Percentiles rank a stretch among this genome's conserved stretches.
These are phyloP conservation scores for Ahaetulla prasina DNA, from an alignment of 2,113 vertebrate species.

Conservation along the genomic window DNA sequence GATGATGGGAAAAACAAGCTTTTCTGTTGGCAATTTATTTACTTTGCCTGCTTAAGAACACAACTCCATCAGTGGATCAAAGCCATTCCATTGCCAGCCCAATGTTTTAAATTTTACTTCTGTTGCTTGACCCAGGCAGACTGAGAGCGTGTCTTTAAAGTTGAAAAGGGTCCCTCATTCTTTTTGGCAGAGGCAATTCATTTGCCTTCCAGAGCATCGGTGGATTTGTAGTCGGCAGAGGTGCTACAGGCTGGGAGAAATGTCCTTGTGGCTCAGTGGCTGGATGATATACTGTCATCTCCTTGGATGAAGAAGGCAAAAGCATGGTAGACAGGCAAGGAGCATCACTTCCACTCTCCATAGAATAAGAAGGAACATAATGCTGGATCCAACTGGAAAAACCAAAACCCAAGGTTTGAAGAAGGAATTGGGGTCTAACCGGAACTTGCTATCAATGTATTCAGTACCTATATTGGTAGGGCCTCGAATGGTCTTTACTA, in stretches of 20 bases:
- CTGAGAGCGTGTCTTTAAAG: slow-evolving; percentile 65
- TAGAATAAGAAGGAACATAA: slow-evolving; percentile 81
- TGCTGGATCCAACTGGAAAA: slow-evolving; percentile 92
- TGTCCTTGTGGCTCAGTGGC: slow-evolving; percentile 74
- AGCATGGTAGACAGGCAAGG: slow-evolving; percentile 47
- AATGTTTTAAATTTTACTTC: background rate
- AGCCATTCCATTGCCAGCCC: slow-evolving; percentile 11
- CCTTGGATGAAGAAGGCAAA: slow-evolving; percentile 61
- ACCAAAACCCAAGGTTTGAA: slow-evolving; percentile 85
- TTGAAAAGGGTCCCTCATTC: slow-evolving; percentile 82
- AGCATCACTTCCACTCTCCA: slow-evolving; percentile 65
- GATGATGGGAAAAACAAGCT: slow-evolving; percentile 43
- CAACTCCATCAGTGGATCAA: background rate
- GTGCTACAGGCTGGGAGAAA: slow-evolving; percentile 85
- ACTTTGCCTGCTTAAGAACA: slow-evolving; percentile 7
- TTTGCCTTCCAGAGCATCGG: slow-evolving; percentile 68
- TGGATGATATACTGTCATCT: slow-evolving; percentile 69
- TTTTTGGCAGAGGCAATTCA: slow-evolving; percentile 81
- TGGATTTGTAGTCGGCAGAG: slow-evolving; percentile 86
- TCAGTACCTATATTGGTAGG: slow-evolving; percentile 96
- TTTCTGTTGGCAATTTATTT: slow-evolving; percentile 27
- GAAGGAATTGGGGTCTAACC: slow-evolving; percentile 89
- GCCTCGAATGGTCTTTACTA: slow-evolving; percentile 87
- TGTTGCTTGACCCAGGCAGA: background rate
- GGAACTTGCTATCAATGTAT: slow-evolving; percentile 83